Conservation (phyloP, 2,888 invertebrate species). For the Protophormia terraenovae region DNA sequence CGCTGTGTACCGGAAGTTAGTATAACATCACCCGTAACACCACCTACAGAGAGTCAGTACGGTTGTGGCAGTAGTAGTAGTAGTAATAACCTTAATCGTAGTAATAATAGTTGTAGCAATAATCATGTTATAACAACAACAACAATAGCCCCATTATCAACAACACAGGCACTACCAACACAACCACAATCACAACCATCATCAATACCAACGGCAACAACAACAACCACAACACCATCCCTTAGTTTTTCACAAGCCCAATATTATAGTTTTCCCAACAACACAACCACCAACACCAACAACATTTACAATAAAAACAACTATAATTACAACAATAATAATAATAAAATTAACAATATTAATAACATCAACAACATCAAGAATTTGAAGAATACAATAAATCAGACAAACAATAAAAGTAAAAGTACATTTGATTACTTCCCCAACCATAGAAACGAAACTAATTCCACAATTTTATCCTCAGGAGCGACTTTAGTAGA, state of each 20-base stretch:
- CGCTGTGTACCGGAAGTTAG: slow-evolving; percentile 81
- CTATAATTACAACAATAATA: not conserved
- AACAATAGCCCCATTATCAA: not conserved
- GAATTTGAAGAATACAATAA: slow-evolving; percentile 70
- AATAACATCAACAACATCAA: slow-evolving; percentile 70
- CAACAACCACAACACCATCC: slow-evolving; percentile 25
- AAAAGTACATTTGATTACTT: slow-evolving; percentile 65
- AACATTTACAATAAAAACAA: slow-evolving; percentile 48
- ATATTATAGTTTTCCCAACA: slow-evolving; percentile 58
- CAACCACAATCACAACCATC: not conserved
- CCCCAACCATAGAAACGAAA: slow-evolving; percentile 72
- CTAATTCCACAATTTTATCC: slow-evolving; percentile 75
- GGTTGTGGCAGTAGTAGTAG: slow-evolving; percentile 39
- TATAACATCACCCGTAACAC: slow-evolving; percentile 77
- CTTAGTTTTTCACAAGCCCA: slow-evolving; percentile 61
- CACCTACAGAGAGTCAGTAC: slow-evolving; percentile 72
- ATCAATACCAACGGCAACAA: slow-evolving; percentile 9
- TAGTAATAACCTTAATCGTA: slow-evolving; percentile 17
- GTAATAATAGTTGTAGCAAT: slow-evolving; percentile 34
- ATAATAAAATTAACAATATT: slow-evolving; percentile 54
- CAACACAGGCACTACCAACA: slow-evolving; percentile 16
- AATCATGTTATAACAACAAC: slow-evolving; percentile 22
- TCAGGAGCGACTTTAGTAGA: slow-evolving; percentile 79
- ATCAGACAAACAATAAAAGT: slow-evolving; percentile 72
- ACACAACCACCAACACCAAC: slow-evolving; percentile 28